Base-by-base conservation (phyloP, 2,113 vertebrate species). In the Cryptotis parvus region DNA sequence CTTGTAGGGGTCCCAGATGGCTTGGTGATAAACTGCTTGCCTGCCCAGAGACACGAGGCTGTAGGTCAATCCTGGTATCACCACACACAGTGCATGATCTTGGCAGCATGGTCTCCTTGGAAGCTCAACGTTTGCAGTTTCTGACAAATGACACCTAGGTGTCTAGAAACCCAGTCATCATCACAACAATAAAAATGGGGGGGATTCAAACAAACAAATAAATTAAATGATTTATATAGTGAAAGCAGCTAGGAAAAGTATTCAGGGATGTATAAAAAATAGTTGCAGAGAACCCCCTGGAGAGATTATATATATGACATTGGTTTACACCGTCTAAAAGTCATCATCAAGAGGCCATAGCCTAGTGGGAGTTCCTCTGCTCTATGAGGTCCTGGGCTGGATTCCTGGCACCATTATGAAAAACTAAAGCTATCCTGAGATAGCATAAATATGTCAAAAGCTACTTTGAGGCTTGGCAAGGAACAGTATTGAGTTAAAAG, bases 401-500 rank as follows among this genome's bases (percentile, higher is more conserved):
- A 15, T 93, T 43, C 14, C 63, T 31, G 52, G 52, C 20, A 20
- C 14, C 20, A 55, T 55, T 18, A 55, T 18, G 22, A 55, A 55
- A 58, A 27, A 39, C 33, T 87, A 76, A n/a, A 65, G 26, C 29
- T 82, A 87, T 92, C 35, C 82, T 92, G 81, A 91, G 39, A 84
- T 84, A 81, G 91, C 31, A 68, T 68, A 91, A 89, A 92, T 78
- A 68, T 24, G 58, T 82, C 89, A 82, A 84, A 94, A 92, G 33
- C 66, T 92, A 80, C 81, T 82, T 94, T 93, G 79, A 91, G 90
- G 83, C n/a, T 10, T 69, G 52, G 18, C 72, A 83, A 95, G 52
- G 91, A 92, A 83, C 78, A 90, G 69, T 90, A 88, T 68, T 91
- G 74, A 85, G 75, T 63, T 87, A 79, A 92, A 96, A 94, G 73